Evolutionary conservation across 2,113 vertebrate species (phyloP).

Genomic region (Pimephales promelas): DNA sequence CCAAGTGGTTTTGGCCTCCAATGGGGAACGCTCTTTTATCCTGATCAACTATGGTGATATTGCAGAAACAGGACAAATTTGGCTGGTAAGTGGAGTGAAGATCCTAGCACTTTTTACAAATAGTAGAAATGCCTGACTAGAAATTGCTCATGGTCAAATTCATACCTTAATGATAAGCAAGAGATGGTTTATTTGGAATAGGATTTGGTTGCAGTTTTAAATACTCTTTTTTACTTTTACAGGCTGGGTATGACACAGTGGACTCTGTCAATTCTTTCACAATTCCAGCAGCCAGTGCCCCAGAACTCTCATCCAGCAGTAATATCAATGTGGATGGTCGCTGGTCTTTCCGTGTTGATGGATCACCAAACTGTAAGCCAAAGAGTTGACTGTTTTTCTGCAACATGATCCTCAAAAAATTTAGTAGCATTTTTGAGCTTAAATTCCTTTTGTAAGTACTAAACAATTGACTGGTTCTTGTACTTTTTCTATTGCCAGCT

Average conservation of each 20-base stretch:
- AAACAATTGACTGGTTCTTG: background rate
- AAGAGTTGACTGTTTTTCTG: background rate
- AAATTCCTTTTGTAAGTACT: background rate
- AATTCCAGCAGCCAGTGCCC: background rate
- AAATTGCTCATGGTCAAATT: background rate
- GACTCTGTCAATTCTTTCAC: background rate
- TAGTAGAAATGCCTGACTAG: too few species aligned
- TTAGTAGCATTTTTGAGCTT: background rate
- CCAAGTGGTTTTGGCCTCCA: background rate
- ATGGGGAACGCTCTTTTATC: background rate
- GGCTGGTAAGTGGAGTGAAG: too few species aligned
- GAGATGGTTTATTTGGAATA: background rate
- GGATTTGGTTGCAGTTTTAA: background rate
- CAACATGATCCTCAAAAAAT: background rate
- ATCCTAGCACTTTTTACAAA: too few species aligned
- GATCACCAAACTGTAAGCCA: background rate
- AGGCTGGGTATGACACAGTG: background rate
- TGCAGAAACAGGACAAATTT: too few species aligned
- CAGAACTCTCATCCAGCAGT: background rate
- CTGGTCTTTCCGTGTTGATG: background rate
- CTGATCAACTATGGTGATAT: background rate
- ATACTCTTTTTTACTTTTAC: background rate
- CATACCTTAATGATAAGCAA: background rate
- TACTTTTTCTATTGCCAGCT: rapidly evolving
- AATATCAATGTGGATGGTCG: background rate